Percentiles rank a stretch among this genome's conserved stretches.
These are phyloP conservation scores for Patiria miniata DNA, from an alignment of 35 echinoderm and acorn worm genomes.

Conservation along the genomic window DNA sequence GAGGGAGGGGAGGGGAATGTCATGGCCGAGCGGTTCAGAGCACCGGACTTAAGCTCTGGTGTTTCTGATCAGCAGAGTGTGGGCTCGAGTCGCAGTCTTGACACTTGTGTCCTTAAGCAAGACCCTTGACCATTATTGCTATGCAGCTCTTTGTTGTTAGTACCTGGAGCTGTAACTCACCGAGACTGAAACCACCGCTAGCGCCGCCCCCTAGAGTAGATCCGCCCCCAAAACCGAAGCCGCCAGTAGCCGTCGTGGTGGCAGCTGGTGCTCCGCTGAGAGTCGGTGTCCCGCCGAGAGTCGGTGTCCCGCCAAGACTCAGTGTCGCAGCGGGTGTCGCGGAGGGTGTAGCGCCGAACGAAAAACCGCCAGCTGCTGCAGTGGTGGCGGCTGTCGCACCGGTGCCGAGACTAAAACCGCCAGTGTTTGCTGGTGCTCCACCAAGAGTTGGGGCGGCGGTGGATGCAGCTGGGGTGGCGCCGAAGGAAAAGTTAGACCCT, in stretches of 20 bases:
- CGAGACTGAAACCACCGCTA: too few relatives aligned
- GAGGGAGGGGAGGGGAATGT: too few relatives aligned
- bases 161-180: too few relatives aligned
- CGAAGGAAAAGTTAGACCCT: not conserved
- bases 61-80: too few relatives aligned
- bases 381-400: constrained; percentile 20
- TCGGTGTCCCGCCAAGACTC: not conserved
- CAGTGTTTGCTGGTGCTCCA: not conserved
- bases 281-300: not conserved
- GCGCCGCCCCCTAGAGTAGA: not conserved
- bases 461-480: not conserved
- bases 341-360: not conserved
- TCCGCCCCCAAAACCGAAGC: not conserved
- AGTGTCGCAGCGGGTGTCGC: not conserved
- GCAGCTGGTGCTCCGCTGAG: not conserved
- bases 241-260: too few relatives aligned
- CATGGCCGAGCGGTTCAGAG: too few relatives aligned
- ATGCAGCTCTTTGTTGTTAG: too few relatives aligned
- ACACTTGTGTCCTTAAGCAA: too few relatives aligned
- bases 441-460: not conserved
- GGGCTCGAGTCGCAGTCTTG: too few relatives aligned
- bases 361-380: constrained; percentile 41
- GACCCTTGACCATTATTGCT: too few relatives aligned
- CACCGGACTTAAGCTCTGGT: too few relatives aligned
- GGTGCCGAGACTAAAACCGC: constrained; percentile 36